Conservation (phyloP, 2,113 vertebrate species). For the Stigmatopora nigra region DNA sequence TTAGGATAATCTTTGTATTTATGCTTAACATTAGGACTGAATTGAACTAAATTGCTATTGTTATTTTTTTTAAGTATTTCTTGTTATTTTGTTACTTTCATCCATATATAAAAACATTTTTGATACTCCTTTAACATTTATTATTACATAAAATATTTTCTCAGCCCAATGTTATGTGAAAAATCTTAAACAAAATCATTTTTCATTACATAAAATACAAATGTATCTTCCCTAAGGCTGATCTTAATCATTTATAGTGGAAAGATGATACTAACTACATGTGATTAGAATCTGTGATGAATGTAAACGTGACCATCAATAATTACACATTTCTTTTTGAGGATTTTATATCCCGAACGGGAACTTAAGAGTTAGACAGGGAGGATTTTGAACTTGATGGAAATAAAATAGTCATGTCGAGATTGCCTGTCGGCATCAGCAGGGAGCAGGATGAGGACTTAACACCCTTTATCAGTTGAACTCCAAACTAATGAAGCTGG, state of each 20-base stretch:
- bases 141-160: slow-evolving; percentile 7
- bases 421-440: slow-evolving; percentile 21
- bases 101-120: not conserved
- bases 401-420: slow-evolving; percentile 14
- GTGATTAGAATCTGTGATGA: not conserved
- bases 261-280: slow-evolving; percentile 1
- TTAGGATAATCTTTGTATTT: not conserved
- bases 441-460: slow-evolving; percentile 21
- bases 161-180: not conserved
- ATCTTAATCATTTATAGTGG: not conserved
- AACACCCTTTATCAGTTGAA: slow-evolving; percentile 10
- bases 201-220: not conserved
- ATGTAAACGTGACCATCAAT: slow-evolving; percentile 17
- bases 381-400: slow-evolving; percentile 8
- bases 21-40: not conserved
- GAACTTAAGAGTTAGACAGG: slow-evolving; percentile 11
- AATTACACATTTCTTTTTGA: slow-evolving; percentile 20
- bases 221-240: not conserved
- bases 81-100: not conserved
- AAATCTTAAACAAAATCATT: not conserved
- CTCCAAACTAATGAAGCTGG: slow-evolving; percentile 6
- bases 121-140: not conserved
- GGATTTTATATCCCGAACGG: slow-evolving; percentile 4
- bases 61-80: not conserved
- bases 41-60: not conserved